These are phyloP conservation scores for Drosophila melanogaster DNA, from an alignment of 1,140 invertebrate species.

Conservation along the genomic window Release_6_plus_ISO1_MT NT_033777.3:16537501-16538000, in stretches of 20 bases:
- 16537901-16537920: constrained; percentile 78
- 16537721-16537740: constrained; percentile 12
- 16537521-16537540: constrained; percentile 40
- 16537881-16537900: constrained; percentile 50
- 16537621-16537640: constrained; percentile 81
- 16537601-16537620: constrained; percentile 75
- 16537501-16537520: constrained; percentile 5
- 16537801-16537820: constrained; percentile 64
- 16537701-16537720: background rate
- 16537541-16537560: constrained; percentile 15
- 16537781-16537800: constrained; percentile 61
- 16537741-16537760: constrained; percentile 56
- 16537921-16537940: constrained; percentile 67
- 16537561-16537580: constrained; percentile 27
- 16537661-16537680: constrained; percentile 4
- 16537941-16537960: constrained; percentile 12
- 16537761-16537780: constrained; percentile 72
- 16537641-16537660: constrained; percentile 39
- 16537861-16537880: constrained; percentile 47
- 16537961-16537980: constrained; percentile 11
- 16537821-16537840: constrained; percentile 82
- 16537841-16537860: constrained; percentile 79
- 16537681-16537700: background rate
- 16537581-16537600: constrained; percentile 76
- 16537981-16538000: constrained; percentile 2